Percentiles rank a stretch among this genome's conserved stretches.
Evolutionary conservation across 2,888 invertebrate genomes (phyloP).

Genomic region (Tenodera sinensis): DNA sequence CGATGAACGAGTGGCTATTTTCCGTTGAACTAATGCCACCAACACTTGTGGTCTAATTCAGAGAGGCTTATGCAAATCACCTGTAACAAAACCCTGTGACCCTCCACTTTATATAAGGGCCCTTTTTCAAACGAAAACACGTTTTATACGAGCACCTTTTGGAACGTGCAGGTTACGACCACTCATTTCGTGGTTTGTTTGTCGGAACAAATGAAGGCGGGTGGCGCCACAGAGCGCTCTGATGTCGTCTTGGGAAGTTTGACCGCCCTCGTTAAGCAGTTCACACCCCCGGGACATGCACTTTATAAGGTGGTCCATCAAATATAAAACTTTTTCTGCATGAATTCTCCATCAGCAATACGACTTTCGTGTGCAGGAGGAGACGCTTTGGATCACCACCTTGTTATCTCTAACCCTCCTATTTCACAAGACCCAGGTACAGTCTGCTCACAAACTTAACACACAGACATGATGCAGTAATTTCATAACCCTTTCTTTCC

Average conservation of each 20-base stretch:
- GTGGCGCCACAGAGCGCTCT: not conserved
- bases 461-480: too few relatives aligned
- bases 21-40: too few relatives aligned
- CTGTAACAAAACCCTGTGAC: not conserved
- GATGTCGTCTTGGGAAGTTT: not conserved
- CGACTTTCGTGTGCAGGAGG: too few relatives aligned
- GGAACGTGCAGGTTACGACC: not conserved
- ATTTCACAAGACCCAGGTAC: too few relatives aligned
- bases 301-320: too few relatives aligned
- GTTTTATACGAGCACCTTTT: not conserved
- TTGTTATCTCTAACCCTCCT: too few relatives aligned
- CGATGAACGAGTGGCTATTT: too few relatives aligned
- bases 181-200: not conserved
- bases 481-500: too few relatives aligned
- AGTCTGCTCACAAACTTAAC: too few relatives aligned
- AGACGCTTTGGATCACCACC: too few relatives aligned
- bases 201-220: not conserved
- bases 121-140: not conserved
- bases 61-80: not conserved
- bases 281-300: not conserved
- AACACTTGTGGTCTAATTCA: not conserved
- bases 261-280: not conserved
- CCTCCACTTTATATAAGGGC: not conserved
- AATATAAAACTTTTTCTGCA: too few relatives aligned
- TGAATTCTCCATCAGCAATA: too few relatives aligned